These are phyloP conservation scores for Diceros bicornis DNA, from an alignment of 2,797 vertebrate genomes.

Conservation along the genomic window DNA sequence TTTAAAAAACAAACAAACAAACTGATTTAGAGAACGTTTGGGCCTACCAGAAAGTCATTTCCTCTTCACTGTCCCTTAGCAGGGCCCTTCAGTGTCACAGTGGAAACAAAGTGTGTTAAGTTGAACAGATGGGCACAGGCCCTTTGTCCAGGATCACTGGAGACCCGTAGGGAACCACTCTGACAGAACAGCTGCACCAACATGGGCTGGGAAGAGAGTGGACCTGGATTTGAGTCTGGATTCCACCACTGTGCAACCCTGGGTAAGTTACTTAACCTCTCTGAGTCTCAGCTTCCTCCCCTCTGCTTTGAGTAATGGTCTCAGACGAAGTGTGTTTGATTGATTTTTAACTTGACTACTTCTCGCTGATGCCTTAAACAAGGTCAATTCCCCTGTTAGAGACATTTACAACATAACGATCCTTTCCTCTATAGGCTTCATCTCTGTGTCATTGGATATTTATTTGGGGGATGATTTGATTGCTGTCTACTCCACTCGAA, in stretches of 20 bases:
- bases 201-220: neutral
- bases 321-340: neutral
- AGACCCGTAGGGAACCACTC: neutral
- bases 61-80: neutral
- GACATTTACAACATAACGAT: neutral
- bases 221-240: neutral
- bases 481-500: neutral
- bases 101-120: neutral
- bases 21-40: conserved; percentile 11
- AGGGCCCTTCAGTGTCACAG: neutral
- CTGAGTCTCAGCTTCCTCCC: conserved; percentile 12
- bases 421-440: neutral
- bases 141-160: neutral
- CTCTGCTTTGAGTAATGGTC: neutral
- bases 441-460: neutral
- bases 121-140: neutral
- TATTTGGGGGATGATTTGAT: neutral
- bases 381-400: neutral
- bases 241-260: neutral
- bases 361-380: neutral
- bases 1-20: neutral
- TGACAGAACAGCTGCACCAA: neutral
- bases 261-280: neutral
- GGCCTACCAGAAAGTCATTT: neutral
- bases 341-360: neutral